Evolutionary conservation across 2,888 invertebrate genomes (phyloP).

Genomic region (Leucophenga montana): DNA sequence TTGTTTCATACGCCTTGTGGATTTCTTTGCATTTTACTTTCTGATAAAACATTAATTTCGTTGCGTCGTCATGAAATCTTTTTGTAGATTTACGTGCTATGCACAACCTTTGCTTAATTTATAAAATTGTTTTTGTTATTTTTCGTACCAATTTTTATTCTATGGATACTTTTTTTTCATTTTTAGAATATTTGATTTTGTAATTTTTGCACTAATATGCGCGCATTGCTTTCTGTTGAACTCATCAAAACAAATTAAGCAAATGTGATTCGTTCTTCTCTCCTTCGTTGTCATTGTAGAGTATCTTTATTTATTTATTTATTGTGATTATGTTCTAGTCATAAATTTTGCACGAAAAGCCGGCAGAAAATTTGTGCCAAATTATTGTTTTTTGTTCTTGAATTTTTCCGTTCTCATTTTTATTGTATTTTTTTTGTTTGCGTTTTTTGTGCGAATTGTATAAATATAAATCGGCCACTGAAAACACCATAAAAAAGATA

Average conservation of each 20-base stretch:
- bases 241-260: too few relatives aligned
- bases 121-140: constrained; percentile 44
- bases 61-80: constrained; percentile 39
- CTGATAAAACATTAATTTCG: constrained; percentile 53
- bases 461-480: too few relatives aligned
- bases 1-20: constrained; percentile 23
- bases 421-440: too few relatives aligned
- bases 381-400: too few relatives aligned
- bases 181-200: background rate
- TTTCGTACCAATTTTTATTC: too few relatives aligned
- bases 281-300: too few relatives aligned
- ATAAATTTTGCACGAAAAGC: background rate
- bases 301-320: background rate
- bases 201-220: background rate
- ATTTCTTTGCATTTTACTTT: constrained; percentile 39
- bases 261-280: too few relatives aligned
- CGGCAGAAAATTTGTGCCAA: too few relatives aligned
- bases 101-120: constrained; percentile 49
- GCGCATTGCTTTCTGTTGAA: background rate
- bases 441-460: too few relatives aligned
- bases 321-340: background rate
- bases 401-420: too few relatives aligned
- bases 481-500: too few relatives aligned
- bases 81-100: constrained; percentile 48
- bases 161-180: background rate